A percentile compares a stretch with the other conserved stretches of the same genome.
Evolutionary conservation across 2,888 invertebrate genomes (phyloP).

Genomic region (Tyria jacobaeae): DNA sequence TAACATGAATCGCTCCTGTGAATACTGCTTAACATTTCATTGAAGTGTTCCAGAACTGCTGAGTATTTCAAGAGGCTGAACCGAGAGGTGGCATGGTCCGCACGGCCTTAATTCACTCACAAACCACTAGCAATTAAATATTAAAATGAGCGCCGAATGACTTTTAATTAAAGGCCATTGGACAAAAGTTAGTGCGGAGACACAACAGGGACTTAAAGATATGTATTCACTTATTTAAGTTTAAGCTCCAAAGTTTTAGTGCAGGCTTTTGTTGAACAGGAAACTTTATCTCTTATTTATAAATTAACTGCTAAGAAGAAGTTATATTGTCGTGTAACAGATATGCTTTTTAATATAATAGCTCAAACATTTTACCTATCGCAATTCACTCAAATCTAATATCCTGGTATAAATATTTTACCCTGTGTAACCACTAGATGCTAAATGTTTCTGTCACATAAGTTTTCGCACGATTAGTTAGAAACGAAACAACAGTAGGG

Average conservation of each 20-base stretch:
- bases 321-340: neutral
- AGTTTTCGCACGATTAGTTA: neutral
- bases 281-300: neutral
- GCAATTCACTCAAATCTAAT: no score
- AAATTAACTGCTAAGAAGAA: neutral
- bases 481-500: neutral
- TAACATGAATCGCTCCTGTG: neutral
- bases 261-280: neutral
- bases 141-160: slow-evolving; percentile 68
- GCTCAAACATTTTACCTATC: no score
- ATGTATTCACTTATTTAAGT: neutral
- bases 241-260: neutral
- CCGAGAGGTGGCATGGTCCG: neutral
- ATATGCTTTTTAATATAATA: no score
- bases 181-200: slow-evolving; percentile 4
- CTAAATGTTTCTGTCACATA: neutral
- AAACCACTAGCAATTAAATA: slow-evolving; percentile 63
- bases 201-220: slow-evolving; percentile 1
- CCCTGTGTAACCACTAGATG: neutral
- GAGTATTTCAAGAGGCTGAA: neutral
- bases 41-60: neutral
- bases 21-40: neutral
- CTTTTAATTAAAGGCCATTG: slow-evolving; percentile 64
- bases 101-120: slow-evolving; percentile 39
- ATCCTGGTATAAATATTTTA: no score